A percentile compares a stretch with the other conserved stretches of the same genome.
phyloP scores from a whole-genome alignment of 2,113 vertebrate genomes.

The Sciurus niger region DNA sequence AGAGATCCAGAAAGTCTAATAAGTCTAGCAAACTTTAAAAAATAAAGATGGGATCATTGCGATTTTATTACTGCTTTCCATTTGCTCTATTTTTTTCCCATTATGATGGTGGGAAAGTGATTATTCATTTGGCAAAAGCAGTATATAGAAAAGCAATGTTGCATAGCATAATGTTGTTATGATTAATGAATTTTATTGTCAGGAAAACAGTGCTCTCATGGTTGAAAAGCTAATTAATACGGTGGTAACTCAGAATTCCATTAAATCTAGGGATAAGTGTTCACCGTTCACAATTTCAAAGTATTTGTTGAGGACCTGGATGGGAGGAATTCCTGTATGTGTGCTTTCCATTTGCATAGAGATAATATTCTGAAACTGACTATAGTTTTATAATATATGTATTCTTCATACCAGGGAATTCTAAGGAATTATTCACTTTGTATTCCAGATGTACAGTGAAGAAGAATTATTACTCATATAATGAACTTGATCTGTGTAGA shows the following conservation, averaged over 20 bases:
- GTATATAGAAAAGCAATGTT: slow-evolving; percentile 8
- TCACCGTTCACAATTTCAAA: neutral
- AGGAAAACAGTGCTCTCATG: neutral
- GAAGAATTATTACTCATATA: neutral
- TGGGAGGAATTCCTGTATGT: neutral
- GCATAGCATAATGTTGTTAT: neutral
- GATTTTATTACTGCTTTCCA: slow-evolving; percentile 26
- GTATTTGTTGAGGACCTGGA: neutral
- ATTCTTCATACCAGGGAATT: neutral
- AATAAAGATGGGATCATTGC: neutral
- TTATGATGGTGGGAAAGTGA: neutral
- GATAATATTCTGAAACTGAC: neutral
- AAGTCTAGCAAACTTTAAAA: slow-evolving; percentile 32
- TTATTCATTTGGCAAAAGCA: slow-evolving; percentile 60
- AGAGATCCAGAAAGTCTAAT: neutral
- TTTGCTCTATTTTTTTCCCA: neutral
- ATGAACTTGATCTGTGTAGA: neutral
- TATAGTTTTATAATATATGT: neutral
- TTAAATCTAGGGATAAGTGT: neutral
- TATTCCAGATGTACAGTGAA: neutral
- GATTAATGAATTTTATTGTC: slow-evolving; percentile 53
- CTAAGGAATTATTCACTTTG: neutral
- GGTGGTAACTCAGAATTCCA: slow-evolving; percentile 42
- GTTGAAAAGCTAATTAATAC: slow-evolving; percentile 57
- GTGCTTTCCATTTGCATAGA: neutral